Base-by-base conservation (phyloP, 92 coral and sea anemone species). In the Porites divaricata region DNA sequence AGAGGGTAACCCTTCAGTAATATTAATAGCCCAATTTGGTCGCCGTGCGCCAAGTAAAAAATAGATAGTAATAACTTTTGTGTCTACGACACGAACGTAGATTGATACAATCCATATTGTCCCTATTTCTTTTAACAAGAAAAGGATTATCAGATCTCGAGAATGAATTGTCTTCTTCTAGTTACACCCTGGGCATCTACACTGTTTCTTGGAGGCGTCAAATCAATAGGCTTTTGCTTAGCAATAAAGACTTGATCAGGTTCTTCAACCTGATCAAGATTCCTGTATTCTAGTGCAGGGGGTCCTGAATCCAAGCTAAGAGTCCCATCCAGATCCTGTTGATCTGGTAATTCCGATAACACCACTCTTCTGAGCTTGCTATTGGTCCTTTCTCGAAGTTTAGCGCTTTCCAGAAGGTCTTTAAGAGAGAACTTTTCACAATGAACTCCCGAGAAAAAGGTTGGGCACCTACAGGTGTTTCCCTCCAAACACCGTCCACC, bases 401-500 rank as follows among this genome's bases (percentile, higher is more conserved):
- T 15, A 4, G 79, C 26, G 73, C 72, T 15, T 75, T 49, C 84
- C 21, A 94, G 66, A 16, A 91, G 86, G 63, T 91, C 98, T 2
- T 82, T 67, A 12, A 94, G 83, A 72, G 98, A 91, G 75, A 94
- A 94, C 8, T 77, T 81, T 53, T 92, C 90, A 49, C 98, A 94
- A n/a, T 79, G 88, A 21, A 66, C 75, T 11, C 98, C 98, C 41
- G 71, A 45, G 73, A 91, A 94, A 72, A 89, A 88, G 49, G 95
- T 71, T 72, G 98, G 93, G 78, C 98, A 94, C 13, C 79, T 81
- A 28, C 98, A 94, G 28, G 76, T 73, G 79, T 85, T 87, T 12
- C 86, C 77, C 20, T 90, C 88, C 21, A 91, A 49, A 73, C 98
- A 94, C 25, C 74, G 80, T 52, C 98, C 98, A 50, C 98, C 98